Base-by-base conservation (phyloP, 2,797 vertebrate species). In the Acanthiza pusilla region DNA sequence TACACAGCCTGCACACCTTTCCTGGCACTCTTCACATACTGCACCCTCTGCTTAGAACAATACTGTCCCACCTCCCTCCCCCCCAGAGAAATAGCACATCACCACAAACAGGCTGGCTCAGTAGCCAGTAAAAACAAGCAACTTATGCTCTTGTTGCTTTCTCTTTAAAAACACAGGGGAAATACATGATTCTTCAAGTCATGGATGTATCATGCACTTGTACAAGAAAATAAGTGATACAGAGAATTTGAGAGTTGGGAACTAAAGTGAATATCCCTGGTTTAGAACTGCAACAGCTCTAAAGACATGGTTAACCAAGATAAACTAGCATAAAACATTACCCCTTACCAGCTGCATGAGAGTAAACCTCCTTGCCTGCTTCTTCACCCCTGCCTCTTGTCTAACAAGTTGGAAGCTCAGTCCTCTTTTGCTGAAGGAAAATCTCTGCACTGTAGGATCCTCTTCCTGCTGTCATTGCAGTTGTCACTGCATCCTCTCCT, bases 11-110 rank as follows among this genome's bases (percentile, higher is more conserved):
- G 21, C 53, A 57, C 38, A 21, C 42, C 25, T 38, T 53, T 54
- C 50, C 75, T 20, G 19, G 13, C 73, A n/a, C 29, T 6, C 0
- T 25, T 34, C 45, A 48, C 0, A 0, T 34, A 19, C n/a, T 34
- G 42, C 32, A 54, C 65, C 32, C 61, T 42, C 36, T 58, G 9
- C 34, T 63, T 48, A 45, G 12, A 63, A 26, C 25, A 57, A 5
- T 57, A 75, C 8, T 17, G 29, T 19, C 10, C 25, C 2, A 3
- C 13, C 53, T 92, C 16, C 16, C 42, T 43, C 11, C 3, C 2
- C 27, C 7, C 1, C 3, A 50, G 32, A 75, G 62, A 60, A 75
- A 53, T 9, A 85, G 38, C 34, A 43, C 16, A 51, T 36, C 15
- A 21, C 10, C 34, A 45, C 34, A 74, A 26, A 22, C 55, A 68